phyloP scores from a whole-genome alignment of 2,797 vertebrate genomes.

The Dryobates pubescens region DNA sequence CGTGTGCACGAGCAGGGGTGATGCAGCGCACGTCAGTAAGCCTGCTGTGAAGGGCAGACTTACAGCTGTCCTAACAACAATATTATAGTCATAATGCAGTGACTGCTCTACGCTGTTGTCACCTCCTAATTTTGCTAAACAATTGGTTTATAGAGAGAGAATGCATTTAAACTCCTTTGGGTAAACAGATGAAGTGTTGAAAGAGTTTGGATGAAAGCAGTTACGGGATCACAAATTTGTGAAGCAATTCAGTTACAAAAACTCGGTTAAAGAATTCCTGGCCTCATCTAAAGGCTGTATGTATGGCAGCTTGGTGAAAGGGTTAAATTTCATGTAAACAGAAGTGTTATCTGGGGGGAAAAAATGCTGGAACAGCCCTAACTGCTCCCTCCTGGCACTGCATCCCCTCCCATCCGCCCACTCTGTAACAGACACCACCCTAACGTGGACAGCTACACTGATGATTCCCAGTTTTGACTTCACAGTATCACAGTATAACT shows the following conservation, averaged over 20 bases:
- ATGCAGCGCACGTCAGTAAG: not conserved
- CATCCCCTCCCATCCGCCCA: not conserved
- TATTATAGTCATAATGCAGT: rapidly evolving
- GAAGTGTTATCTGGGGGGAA: not conserved
- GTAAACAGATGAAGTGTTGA: not conserved
- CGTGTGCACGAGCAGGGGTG: not conserved
- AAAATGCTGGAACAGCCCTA: not conserved
- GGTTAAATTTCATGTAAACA: not conserved
- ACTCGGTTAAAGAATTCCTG: not conserved
- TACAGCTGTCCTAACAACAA: not conserved
- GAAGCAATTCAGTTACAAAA: not conserved
- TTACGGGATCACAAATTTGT: not conserved
- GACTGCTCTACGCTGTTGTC: too few species aligned
- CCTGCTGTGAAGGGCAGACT: not conserved
- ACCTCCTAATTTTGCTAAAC: too few species aligned
- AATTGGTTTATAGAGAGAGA: not conserved
- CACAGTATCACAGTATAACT: too few species aligned
- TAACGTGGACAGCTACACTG: not conserved
- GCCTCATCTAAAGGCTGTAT: not conserved
- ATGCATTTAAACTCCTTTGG: not conserved
- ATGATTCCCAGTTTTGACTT: not conserved
- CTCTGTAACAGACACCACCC: not conserved
- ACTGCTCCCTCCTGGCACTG: not conserved
- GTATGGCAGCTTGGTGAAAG: not conserved
- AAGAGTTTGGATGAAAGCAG: not conserved